Percentiles rank a stretch among this genome's conserved stretches.
These are phyloP conservation scores for Myotis vivesi DNA, from an alignment of 2,797 vertebrate genomes.

Conservation along the genomic window DNA sequence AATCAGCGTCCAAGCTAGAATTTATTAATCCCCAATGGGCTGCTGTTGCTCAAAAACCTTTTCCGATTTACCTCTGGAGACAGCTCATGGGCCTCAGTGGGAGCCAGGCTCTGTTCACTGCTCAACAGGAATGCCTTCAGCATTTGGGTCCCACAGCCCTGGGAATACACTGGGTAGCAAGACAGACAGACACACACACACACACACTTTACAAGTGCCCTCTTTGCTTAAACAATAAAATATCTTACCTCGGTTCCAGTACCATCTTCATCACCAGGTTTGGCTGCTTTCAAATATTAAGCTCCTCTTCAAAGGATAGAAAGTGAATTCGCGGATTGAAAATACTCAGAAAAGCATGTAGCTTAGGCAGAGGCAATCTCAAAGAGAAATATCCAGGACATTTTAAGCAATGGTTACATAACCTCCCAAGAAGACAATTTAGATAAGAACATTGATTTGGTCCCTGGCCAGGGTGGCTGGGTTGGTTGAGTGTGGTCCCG, in stretches of 20 bases:
- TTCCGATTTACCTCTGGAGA: neutral
- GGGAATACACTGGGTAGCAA: neutral
- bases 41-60: neutral
- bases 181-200: neutral
- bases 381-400: constrained; percentile 49
- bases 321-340: constrained; percentile 51
- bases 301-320: constrained; percentile 6
- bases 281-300: constrained; percentile 62
- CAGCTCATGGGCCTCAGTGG: neutral
- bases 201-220: neutral
- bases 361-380: constrained; percentile 45
- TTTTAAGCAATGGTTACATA: constrained; percentile 15
- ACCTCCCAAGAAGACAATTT: neutral
- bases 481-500: neutral
- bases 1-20: neutral
- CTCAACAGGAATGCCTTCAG: neutral
- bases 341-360: constrained; percentile 47
- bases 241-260: neutral
- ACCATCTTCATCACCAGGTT: neutral
- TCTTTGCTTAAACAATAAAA: constrained; percentile 8
- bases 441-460: constrained; percentile 36
- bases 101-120: neutral
- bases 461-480: neutral
- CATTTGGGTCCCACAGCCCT: neutral
- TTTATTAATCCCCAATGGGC: neutral